phyloP scores from a whole-genome alignment of 2,113 vertebrate species.

The Tragulus kanchil region DNA sequence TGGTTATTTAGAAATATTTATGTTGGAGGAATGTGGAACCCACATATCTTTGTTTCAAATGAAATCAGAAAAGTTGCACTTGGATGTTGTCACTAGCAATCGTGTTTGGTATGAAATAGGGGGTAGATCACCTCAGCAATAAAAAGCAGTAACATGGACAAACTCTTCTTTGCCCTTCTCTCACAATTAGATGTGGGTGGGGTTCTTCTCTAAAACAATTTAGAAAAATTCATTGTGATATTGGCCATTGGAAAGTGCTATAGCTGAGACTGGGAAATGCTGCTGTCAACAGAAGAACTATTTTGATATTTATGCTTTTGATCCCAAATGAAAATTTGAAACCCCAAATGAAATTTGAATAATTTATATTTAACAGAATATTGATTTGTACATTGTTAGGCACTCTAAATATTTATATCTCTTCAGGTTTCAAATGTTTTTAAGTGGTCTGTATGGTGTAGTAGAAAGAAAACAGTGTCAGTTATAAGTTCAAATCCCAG shows the following conservation, averaged over 20 bases:
- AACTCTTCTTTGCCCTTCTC: background rate
- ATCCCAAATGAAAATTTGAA: constrained; percentile 63
- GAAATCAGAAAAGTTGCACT: background rate
- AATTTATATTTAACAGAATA: constrained; percentile 57
- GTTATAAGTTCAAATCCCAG: background rate
- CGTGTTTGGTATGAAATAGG: background rate
- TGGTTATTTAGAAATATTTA: background rate
- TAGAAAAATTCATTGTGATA: constrained; percentile 49
- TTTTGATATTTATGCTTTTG: constrained; percentile 70
- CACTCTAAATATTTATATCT: constrained; percentile 31
- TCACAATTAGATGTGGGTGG: background rate
- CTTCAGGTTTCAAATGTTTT: constrained; percentile 52
- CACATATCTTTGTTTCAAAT: background rate
- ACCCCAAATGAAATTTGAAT: constrained; percentile 64
- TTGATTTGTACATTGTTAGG: constrained; percentile 53
- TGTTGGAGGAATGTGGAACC: background rate
- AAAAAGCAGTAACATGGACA: background rate
- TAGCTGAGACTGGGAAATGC: constrained; percentile 6
- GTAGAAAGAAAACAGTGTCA: constrained; percentile 33
- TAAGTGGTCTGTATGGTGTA: background rate
- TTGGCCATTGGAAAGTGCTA: constrained; percentile 12
- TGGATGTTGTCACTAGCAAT: background rate
- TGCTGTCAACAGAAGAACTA: constrained; percentile 60
- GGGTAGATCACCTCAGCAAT: background rate
- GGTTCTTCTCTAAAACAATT: background rate